Base-by-base conservation (phyloP, 30 jellyfish, hydroid and myxozoan genomes). In the Haliclystus octoradiatus region DNA sequence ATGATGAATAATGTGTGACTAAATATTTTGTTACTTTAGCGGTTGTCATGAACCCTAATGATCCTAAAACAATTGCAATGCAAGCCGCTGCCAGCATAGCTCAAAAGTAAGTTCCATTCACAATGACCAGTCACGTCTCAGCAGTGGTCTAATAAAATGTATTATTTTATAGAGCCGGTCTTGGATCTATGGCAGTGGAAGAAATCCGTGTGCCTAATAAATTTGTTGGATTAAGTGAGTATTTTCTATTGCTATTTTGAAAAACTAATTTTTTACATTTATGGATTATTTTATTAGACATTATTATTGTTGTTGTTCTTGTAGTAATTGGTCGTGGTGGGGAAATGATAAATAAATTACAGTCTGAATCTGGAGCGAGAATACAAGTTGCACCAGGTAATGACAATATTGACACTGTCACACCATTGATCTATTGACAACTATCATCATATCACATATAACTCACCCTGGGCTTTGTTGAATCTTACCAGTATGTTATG, bases 351-450 rank as follows among this genome's bases (percentile, higher is more conserved):
- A 86, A 86, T 34, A 86, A 75, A 66, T 86, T 86, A 7, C 96
- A 86, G 66, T 78, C 94, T 15, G 96, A 86, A 52, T 78, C 96
- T 14, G 93, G 96, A 53, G 96, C 96, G 34, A 61, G 86, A 71
- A 86, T 86, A 22, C 96, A 86, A 52, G 96, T 86, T 68, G 96
- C 96, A 14, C 94, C 96, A 23, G 96, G 96, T 86, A 34, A 28
- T 78, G 19, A 14, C 9, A 25, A 15, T 5, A n/a, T n/a, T n/a
- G n/a, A n/a, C n/a, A n/a, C n/a, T n/a, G n/a, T n/a, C n/a, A n/a
- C n/a, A n/a, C n/a, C n/a, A n/a, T n/a, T n/a, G n/a, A n/a, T n/a
- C n/a, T n/a, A n/a, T n/a, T n/a, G n/a, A n/a, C n/a, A n/a, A n/a
- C n/a, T n/a, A n/a, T n/a, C n/a, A n/a, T n/a, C n/a, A n/a, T n/a